Evolutionary conservation across 2,113 vertebrate species (phyloP).

Genomic region (Oncorhynchus masou): DNA sequence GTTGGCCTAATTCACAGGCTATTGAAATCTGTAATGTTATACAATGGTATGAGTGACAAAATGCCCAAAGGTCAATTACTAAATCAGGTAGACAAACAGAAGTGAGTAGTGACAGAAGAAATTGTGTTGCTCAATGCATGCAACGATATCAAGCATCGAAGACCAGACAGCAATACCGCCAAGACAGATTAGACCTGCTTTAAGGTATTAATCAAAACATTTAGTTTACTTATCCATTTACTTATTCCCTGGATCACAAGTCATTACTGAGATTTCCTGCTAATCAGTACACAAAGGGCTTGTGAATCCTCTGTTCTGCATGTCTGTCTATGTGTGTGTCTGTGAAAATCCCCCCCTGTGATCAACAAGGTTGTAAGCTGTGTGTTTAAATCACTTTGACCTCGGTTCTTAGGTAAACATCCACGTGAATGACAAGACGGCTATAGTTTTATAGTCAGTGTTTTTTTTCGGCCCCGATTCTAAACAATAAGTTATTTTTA

Average conservation of each 20-base stretch:
- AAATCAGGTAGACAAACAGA: constrained; percentile 10
- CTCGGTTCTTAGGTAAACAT: constrained; percentile 90
- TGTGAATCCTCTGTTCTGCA: constrained; percentile 10
- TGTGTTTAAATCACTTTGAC: constrained; percentile 83
- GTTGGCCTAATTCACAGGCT: too few relatives aligned
- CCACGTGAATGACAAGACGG: constrained; percentile 89
- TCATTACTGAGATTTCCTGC: constrained; percentile 79
- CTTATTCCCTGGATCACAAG: constrained; percentile 69
- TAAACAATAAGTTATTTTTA: constrained; percentile 99
- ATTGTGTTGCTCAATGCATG: constrained; percentile 27
- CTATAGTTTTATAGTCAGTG: constrained; percentile 91
- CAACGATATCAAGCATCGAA: constrained; percentile 23
- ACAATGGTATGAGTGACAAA: neutral
- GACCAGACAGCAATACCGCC: constrained; percentile 31
- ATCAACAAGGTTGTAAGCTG: constrained; percentile 85
- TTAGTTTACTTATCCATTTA: constrained; percentile 60
- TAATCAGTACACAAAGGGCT: constrained; percentile 74
- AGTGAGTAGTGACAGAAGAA: constrained; percentile 18
- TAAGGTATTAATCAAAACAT: constrained; percentile 38
- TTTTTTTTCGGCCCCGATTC: constrained; percentile 90
- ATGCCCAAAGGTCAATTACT: constrained; percentile 34
- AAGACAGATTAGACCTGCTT: constrained; percentile 42
- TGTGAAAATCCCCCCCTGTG: constrained; percentile 62
- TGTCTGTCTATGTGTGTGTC: constrained; percentile 8
- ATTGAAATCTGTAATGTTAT: constrained; percentile 4